These are phyloP conservation scores for Tenthredo scrophulariae DNA, from an alignment of 2,888 invertebrate species.

Conservation along the genomic window DNA sequence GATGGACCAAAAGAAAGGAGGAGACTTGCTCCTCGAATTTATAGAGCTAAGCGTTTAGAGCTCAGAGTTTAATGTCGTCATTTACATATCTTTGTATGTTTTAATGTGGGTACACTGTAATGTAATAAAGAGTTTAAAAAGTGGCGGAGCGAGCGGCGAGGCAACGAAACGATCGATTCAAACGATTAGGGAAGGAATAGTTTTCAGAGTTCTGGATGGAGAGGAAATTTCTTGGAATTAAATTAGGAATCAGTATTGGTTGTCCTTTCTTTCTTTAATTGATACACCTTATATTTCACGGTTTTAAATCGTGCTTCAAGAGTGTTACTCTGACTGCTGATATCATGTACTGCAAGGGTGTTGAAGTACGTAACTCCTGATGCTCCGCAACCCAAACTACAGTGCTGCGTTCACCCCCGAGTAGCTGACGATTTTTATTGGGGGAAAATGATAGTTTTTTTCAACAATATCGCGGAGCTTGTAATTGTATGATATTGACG, in stretches of 20 bases:
- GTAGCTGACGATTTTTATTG: neutral
- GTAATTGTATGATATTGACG: neutral
- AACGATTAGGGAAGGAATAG: neutral
- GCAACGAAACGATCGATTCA: neutral
- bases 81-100: neutral
- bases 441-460: neutral
- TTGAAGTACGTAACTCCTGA: constrained; percentile 18
- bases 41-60: constrained; percentile 2
- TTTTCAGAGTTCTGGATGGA: neutral
- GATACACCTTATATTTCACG: too few relatives aligned
- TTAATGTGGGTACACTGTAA: neutral
- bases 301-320: neutral
- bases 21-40: constrained; percentile 5
- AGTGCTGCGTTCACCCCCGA: constrained; percentile 12
- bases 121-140: neutral
- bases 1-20: constrained; percentile 24
- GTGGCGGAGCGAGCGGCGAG: neutral
- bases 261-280: neutral
- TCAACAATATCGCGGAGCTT: neutral
- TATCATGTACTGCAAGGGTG: neutral
- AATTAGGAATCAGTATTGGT: neutral
- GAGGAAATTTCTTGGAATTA: neutral
- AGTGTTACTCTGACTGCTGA: neutral
- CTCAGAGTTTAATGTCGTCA: neutral
- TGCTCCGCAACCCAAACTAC: constrained; percentile 39